Base-by-base conservation (phyloP, 2,888 invertebrate species). In the Melangyna quadrimaculata region DNA sequence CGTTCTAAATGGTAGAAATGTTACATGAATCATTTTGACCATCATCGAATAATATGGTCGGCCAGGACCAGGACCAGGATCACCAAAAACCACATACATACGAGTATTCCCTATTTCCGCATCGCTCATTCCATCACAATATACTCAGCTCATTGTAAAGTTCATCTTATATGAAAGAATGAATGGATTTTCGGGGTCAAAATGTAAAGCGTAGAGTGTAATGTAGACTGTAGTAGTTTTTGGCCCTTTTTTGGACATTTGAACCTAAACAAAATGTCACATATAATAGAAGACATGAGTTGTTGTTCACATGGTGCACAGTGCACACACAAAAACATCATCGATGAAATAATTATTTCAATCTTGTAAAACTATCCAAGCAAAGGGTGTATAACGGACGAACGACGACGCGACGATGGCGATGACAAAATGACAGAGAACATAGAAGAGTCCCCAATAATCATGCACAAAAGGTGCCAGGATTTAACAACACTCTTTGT, bases 321-420 rank as follows among this genome's bases (percentile, higher is more conserved):
- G n/a, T n/a, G n/a, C n/a, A n/a, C n/a, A n/a, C 43, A 45, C 65
- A 67, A 78, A 82, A 77, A 71, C 78, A 74, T 71, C 78, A 78
- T 70, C 83, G 63, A 83, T 70, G 63, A 70, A 65, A 78, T 83
- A 83, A 79, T 79, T 83, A 70, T 79, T 83, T 70, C 65, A 78
- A 65, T 78, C 78, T 74, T 78, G 78, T 71, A 74, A 35, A 79
- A 78, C 72, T 57, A 73, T 35, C 74, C 74, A 74, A 53, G 79
- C 65, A 43, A 7, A 37, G 59, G 19, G 59, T n/a, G n/a, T 35
- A 43, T 40, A 45, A 29, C 29, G 14, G 17, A 45, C 12, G 29
- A 29, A 59, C 27, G 10, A 37, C 17, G 53, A 53, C n/a, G n/a
- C n/a, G n/a, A 53, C 14, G 51, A n/a, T n/a, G n/a, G n/a, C n/a